phyloP scores from a whole-genome alignment of 2,888 invertebrate species.

The Conomelus anceps region DNA sequence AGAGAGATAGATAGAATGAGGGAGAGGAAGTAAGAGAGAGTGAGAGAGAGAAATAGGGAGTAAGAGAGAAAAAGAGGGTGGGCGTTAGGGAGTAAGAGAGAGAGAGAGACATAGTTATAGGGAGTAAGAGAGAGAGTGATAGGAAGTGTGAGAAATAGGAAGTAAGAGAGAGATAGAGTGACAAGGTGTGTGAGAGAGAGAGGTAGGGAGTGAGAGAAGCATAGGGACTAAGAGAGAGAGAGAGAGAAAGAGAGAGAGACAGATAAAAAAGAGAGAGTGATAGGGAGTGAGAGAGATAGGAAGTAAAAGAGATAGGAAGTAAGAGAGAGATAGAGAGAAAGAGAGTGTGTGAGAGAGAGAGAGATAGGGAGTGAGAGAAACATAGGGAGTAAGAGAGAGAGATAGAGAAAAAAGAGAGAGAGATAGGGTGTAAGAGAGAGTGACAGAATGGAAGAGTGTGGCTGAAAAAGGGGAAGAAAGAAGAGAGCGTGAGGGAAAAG shows the following conservation, averaged over 20 bases:
- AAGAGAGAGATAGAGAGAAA: background rate
- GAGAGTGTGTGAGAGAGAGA: no score
- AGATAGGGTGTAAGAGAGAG: no score
- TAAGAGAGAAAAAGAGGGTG: background rate
- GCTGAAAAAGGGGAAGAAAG: no score
- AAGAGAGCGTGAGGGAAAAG: no score
- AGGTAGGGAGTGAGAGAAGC: background rate
- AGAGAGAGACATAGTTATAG: background rate
- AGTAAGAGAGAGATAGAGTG: background rate
- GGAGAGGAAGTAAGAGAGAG: background rate
- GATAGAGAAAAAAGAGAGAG: no score
- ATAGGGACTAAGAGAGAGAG: background rate
- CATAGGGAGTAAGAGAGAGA: no score
- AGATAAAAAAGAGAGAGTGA: background rate
- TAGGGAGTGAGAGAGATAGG: background rate
- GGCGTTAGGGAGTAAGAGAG: background rate
- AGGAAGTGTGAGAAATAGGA: background rate
- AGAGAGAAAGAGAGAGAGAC: background rate
- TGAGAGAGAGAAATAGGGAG: background rate
- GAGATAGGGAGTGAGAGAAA: no score
- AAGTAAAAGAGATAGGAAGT: background rate
- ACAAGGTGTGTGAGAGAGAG: background rate
- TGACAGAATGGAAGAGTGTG: no score
- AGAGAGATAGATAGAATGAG: background rate
- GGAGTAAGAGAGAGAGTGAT: background rate